Conservation (phyloP, 2,797 vertebrate species). For the Eupleurogrammus muticus region DNA sequence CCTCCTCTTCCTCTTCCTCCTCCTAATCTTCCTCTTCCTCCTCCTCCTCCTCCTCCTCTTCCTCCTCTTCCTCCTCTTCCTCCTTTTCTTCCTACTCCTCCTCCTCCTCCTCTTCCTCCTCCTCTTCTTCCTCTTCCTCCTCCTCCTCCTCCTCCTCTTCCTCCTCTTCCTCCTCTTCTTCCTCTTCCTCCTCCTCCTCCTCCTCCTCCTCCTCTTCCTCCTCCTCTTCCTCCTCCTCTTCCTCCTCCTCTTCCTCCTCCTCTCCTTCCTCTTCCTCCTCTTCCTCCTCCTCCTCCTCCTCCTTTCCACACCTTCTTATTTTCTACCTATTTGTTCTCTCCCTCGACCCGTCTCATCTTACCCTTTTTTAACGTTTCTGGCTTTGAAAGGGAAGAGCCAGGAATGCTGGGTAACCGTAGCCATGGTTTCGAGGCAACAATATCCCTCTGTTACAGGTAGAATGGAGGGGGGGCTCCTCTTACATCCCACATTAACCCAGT, state of each 20-base stretch:
- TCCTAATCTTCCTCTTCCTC: too few species aligned
- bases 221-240: too few species aligned
- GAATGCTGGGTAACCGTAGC: slow-evolving; percentile 68
- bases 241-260: not conserved
- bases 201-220: too few species aligned
- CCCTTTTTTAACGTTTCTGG: slow-evolving; percentile 40
- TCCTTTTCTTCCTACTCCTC: too few species aligned
- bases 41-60: too few species aligned
- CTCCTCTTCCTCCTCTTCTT: slow-evolving; percentile 31
- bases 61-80: not conserved
- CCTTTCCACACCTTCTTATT: slow-evolving; percentile 38
- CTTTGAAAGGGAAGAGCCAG: slow-evolving; percentile 69
- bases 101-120: too few species aligned
- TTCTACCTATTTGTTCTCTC: slow-evolving; percentile 24
- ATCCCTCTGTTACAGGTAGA: slow-evolving; percentile 68
- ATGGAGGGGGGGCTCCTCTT: slow-evolving; percentile 37
- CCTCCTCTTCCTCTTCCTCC: too few species aligned
- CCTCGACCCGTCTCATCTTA: slow-evolving; percentile 42
- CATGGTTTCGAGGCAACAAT: slow-evolving; percentile 59
- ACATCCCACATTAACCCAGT: slow-evolving; percentile 42
- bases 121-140: too few species aligned
- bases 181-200: slow-evolving; percentile 17
- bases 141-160: too few species aligned
- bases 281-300: not conserved
- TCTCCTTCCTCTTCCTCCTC: too few species aligned